Percentiles rank a stretch among this genome's conserved stretches.
Evolutionary conservation across 2,888 invertebrate species (phyloP).

Genomic region (Zygothrica quintamaculata): DNA sequence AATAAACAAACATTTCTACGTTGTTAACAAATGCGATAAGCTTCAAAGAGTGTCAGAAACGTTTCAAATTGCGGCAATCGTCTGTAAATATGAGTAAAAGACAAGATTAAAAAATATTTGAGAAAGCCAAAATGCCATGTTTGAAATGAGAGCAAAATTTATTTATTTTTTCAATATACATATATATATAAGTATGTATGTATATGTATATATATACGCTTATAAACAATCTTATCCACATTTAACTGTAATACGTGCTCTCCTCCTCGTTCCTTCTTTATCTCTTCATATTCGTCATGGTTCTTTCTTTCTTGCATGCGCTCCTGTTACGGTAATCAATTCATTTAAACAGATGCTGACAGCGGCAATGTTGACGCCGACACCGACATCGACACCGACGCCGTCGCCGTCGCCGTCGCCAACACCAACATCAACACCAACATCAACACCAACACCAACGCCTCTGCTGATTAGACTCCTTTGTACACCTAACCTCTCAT

Average conservation of each 20-base stretch:
- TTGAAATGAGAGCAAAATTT: conserved; percentile 14
- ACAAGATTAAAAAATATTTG: conserved; percentile 39
- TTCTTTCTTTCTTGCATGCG: neutral
- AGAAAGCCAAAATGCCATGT: conserved; percentile 36
- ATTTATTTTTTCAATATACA: conserved; percentile 18
- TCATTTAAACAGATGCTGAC: conserved; percentile 9
- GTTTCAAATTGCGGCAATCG: conserved; percentile 19
- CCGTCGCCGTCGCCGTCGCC: too few relatives aligned
- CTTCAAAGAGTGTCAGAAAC: conserved; percentile 21
- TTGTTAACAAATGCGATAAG: conserved; percentile 43
- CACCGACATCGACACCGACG: neutral
- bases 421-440: neutral
- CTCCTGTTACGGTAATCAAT: conserved; percentile 38
- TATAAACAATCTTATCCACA: conserved; percentile 42
- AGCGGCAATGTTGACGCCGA: neutral
- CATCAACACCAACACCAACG: neutral
- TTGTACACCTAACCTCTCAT: conserved; percentile 87
- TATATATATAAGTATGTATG: conserved; percentile 19
- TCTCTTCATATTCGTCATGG: conserved; percentile 6
- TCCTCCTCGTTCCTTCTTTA: neutral
- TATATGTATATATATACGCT: neutral
- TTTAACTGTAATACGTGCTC: conserved; percentile 19
- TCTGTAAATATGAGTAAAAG: conserved; percentile 42
- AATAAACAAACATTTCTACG: conserved; percentile 39
- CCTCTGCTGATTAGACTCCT: conserved; percentile 63